Evolutionary conservation across 2,113 vertebrate genomes (phyloP), one percentile per base, ranked within the genome.

Genomic region (Shinisaurus crocodilurus): DNA sequence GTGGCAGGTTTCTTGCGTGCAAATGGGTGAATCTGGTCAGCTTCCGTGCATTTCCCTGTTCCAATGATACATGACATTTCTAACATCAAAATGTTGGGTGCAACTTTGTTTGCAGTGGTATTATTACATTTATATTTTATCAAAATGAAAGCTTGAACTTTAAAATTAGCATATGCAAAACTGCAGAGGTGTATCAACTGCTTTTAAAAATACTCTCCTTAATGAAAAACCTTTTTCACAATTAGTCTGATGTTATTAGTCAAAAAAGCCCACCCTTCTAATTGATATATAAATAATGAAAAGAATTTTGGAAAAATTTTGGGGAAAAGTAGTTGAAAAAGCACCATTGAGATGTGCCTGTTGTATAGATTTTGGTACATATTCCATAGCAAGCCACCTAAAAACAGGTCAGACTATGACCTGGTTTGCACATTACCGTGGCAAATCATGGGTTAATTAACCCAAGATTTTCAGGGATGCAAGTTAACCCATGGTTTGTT

Each of bases 31-130:
- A 50, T 91, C 91, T 87, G 79, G 85, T 93, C 18, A 80, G 89
- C 93, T 94, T 94, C 60, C 75, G 23, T 93, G 43, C 95, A 95
- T 92, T 94, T 93, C 88, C 48, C 89, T 90, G 92, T 82, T 43
- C 89, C 2, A 40, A 45, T 72, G 92, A 83, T 81, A 34, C 82
- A 91, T 92, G 86, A 88, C 91, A 89, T 92, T 94, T 93, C 90
- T 87, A 70, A 65, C 84, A 82, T 60, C 60, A 69, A 92, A 92
- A 93, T 75, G 87, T 60, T 25, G 75, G 48, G 81, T 48, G 70
- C 74, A 85, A 10, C 37, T 90, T 86, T 89, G 86, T 75, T 50
- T n/a, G 7, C 45, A 48, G 80, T 76, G 50, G 29, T 67, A 90
- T 83, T 85, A 86, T 18, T 7, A 32, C 23, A 43, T 29, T 74